Evolutionary conservation across 2,888 invertebrate genomes (phyloP), one percentile per base, ranked within the genome.

Genomic region (Philereme vetulata): DNA sequence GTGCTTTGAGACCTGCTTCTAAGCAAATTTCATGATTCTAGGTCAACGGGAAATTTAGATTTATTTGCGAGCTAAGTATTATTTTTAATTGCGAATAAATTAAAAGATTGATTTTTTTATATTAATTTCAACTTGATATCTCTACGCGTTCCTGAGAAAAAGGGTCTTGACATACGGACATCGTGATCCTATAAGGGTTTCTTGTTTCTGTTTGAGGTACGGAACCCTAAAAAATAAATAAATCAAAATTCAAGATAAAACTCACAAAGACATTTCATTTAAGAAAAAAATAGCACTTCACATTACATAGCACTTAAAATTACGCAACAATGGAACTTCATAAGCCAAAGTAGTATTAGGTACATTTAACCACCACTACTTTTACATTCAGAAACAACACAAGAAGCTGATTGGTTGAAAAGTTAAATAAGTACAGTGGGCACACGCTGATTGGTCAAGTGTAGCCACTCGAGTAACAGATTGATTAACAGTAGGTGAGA

Each of bases 401-500:
- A 38, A 6, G 6, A 38, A 38, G 38, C 38, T 6, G 11, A 36
- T 36, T 36, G 40, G 33, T 8, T 38, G 38, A 7, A 6, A 21
- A 1, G 21, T 38, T 38, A 4, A 38, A 8, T 8, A 38, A 38
- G 38, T 7, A 6, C 4, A 38, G 38, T 38, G 38, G 4, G 11
- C 21, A 21, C 2, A 21, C 11, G 9, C 43, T 49, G 42, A 43
- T 48, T 55, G 42, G n/a, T 46, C 33, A 8, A 47, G 21, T 21
- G 11, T 40, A 33, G n/a, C 42, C n/a, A 49, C 5, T 11, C n/a
- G 42, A 36, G 4, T 7, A 40, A 34, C 53, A 46, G 57, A 65
- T 60, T 49, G 9, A 4, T 57, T 72, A 83, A 64, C 87, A 88
- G 62, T 86, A 87, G 4, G 76, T 70, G 44, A 80, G 60, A 3